Evolutionary conservation across 2,113 vertebrate genomes (phyloP).

Genomic region (Aix galericulata): DNA sequence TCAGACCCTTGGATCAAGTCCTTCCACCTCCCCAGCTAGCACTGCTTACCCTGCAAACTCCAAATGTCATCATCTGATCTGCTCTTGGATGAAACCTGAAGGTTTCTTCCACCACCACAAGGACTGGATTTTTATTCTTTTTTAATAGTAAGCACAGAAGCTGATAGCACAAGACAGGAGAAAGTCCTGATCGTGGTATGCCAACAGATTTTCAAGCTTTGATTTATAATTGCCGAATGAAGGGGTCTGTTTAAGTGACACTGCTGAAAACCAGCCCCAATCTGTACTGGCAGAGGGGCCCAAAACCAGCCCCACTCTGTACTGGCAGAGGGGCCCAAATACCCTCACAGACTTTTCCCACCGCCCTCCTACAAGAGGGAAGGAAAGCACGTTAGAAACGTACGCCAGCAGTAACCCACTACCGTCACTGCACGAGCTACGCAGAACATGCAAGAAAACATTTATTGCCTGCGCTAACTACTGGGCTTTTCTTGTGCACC

Average conservation of each 20-base stretch:
- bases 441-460: not conserved
- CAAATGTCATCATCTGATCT: not conserved
- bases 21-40: not conserved
- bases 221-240: not conserved
- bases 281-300: not conserved
- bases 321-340: not conserved
- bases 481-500: not conserved
- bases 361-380: not conserved
- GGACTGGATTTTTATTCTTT: not conserved
- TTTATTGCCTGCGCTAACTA: not conserved
- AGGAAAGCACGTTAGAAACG: not conserved
- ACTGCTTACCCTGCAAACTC: not conserved
- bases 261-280: not conserved
- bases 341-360: not conserved
- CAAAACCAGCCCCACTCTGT: not conserved
- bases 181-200: not conserved
- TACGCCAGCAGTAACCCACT: not conserved
- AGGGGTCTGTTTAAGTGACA: not conserved
- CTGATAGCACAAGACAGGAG: not conserved
- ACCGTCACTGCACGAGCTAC: not conserved
- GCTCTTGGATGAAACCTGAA: not conserved
- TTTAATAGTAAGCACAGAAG: not conserved
- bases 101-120: not conserved
- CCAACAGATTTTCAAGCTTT: not conserved
- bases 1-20: not conserved